phyloP scores from a whole-genome alignment of 2,888 invertebrate genomes.

The Eristalis intricaria region DNA sequence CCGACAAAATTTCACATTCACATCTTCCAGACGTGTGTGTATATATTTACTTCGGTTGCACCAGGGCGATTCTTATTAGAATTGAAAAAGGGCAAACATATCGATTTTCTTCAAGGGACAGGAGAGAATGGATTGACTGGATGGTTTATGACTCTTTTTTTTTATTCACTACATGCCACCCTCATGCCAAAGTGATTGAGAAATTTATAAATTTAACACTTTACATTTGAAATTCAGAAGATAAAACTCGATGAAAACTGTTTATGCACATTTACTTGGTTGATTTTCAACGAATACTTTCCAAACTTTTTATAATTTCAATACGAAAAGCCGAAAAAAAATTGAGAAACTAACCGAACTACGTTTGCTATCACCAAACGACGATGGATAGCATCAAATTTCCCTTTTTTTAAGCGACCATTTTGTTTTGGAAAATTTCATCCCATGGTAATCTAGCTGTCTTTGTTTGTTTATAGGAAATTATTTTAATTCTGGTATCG shows the following conservation, averaged over 20 bases:
- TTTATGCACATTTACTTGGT: constrained; percentile 35
- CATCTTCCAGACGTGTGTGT: not conserved
- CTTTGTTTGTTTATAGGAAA: constrained; percentile 23
- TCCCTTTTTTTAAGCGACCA: constrained; percentile 27
- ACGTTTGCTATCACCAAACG: constrained; percentile 35
- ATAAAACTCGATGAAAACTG: constrained; percentile 2
- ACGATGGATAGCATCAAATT: constrained; percentile 49
- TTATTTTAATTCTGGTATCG: not conserved
- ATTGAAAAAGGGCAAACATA: constrained; percentile 50
- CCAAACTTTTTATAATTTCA: constrained; percentile 21
- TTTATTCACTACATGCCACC: constrained; percentile 26
- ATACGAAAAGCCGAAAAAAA: constrained; percentile 26
- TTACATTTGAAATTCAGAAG: constrained; percentile 43
- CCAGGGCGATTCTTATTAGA: constrained; percentile 42
- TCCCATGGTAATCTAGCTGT: not conserved
- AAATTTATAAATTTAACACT: constrained; percentile 35
- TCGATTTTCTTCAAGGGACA: constrained; percentile 9
- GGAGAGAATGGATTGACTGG: constrained; percentile 15
- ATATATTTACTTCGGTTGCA: constrained; percentile 26
- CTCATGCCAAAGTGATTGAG: constrained; percentile 9
- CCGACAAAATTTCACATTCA: constrained; percentile 34
- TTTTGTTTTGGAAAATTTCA: constrained; percentile 36
- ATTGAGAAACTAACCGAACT: constrained; percentile 19
- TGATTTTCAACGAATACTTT: constrained; percentile 8
- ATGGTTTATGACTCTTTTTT: constrained; percentile 15